Base-by-base conservation (phyloP, 2,797 vertebrate species). In the Hippoglossus hippoglossus region DNA sequence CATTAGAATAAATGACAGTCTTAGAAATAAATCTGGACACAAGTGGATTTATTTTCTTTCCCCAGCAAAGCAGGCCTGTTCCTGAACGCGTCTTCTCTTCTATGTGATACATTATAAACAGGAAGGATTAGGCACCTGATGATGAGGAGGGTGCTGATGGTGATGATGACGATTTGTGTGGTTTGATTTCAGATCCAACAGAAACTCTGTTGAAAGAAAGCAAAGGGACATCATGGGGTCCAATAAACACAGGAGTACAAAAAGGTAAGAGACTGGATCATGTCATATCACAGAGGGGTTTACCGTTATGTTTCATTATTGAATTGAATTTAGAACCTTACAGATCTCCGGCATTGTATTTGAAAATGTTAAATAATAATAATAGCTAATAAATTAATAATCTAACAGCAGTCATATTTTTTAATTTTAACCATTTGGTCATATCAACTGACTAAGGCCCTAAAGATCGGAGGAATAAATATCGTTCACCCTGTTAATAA, bases 141-240 rank as follows among this genome's bases (percentile, higher is more conserved):
- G 16, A 18, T 5, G 41, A 6, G 13, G 41, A 44, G 13, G 41
- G 16, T 44, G 47, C 7, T 21, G 47, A 26, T 51, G 28, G 1
- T 71, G 55, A 1, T 39, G 21, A 24, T 51, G 28, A 39, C 75
- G 39, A 13, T 82, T 8, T 62, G 6, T 73, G 8, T 73, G 36
- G 11, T 90, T 91, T 80, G 8, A 26, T 91, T 91, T 73, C 93
- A 98, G 98, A 99, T 95, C 95, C 96, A 46, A 95, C 97, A 85
- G 98, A 99, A 75, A 95, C 94, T 91, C 94, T 98, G 83, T 94
- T 98, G 93, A 98, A 99, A 92, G 97, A 99, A 78, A 96, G 94
- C 76, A 98, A 98, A 95, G 95, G 82, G 85, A 90, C 96, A 10
- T 92, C 96, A 3, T 99, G 98, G 97, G 96, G 95, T 69, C 95